phyloP scores from a whole-genome alignment of 2,888 invertebrate genomes.

The Ischnus inquisitorius region DNA sequence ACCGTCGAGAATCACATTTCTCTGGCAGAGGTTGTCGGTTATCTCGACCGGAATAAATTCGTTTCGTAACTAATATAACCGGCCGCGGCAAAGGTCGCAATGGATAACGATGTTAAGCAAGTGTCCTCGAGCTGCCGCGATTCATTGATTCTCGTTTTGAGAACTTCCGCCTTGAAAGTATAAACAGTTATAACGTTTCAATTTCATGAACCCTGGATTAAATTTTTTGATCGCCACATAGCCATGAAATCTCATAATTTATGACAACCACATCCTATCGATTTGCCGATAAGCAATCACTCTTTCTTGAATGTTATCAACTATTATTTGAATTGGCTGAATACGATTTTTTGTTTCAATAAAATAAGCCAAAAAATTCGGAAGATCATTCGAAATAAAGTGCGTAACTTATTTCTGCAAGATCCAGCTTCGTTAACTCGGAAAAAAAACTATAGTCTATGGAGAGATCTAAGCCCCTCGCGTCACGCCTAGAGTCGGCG shows the following conservation, averaged over 20 bases:
- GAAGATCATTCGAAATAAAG: not conserved
- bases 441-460: slow-evolving; percentile 8
- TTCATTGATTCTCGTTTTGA: not conserved
- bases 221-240: too few relatives aligned
- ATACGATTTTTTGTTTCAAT: not conserved
- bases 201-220: too few relatives aligned
- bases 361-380: not conserved
- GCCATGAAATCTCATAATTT: too few relatives aligned
- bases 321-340: too few relatives aligned
- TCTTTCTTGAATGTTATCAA: too few relatives aligned
- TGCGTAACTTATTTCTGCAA: not conserved
- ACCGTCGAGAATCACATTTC: slow-evolving; percentile 32
- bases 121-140: not conserved
- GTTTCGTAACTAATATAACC: not conserved
- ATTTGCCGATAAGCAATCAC: not conserved
- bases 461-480: not conserved
- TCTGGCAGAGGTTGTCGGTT: not conserved
- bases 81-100: not conserved
- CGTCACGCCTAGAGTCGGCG: not conserved
- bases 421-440: not conserved
- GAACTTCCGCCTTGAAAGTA: not conserved
- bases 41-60: not conserved
- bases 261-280: not conserved
- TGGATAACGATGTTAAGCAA: not conserved
- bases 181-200: not conserved